Evolutionary conservation across 1,140 invertebrate genomes (phyloP), one percentile per base, ranked within the genome.

Genomic region (Diorhabda elongata): DNA sequence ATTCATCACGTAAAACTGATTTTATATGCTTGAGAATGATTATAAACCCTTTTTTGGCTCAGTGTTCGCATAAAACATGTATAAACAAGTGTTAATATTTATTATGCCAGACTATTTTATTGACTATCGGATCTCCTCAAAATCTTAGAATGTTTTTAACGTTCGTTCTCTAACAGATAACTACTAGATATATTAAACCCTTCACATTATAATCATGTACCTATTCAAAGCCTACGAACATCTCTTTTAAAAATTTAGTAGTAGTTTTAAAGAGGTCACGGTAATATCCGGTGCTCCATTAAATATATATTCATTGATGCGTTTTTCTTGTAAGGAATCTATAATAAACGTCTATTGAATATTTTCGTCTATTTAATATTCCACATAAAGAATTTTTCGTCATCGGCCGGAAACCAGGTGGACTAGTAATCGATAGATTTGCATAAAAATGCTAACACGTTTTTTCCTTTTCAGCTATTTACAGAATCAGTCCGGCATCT

Each of bases 341-440:
- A 52, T 52, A 52, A 52, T 52, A 6, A 8, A 52, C 2, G 6
- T 52, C 47, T 52, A 52, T 52, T 52, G 47, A 52, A 52, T 52
- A 52, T 52, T 52, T 52, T 52, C 47, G 47, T 52, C 47, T 52
- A 52, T 52, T 52, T 52, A n/a, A 52, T 52, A 52, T 52, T 52
- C 47, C n/a, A 6, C 47, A 8, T 52, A n/a, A 52, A 52, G 47
- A 4, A 52, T 6, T 52, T 52, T 52, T 52, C 47, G 47, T 52
- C 26, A 26, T 26, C 47, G 47, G n/a, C 47, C 47, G 47, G 47
- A 52, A 52, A 52, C 47, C 47, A 52, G 47, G 47, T 52, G 47
- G 47, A 52, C 47, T 52, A 52, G 47, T 52, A 52, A 52, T 52
- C 47, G 47, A 52, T 52, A 52, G 47, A 52, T 52, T 52, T 52